Evolutionary conservation across 2,888 invertebrate species (phyloP).

Genomic region (Carpatolechia fugitivella): DNA sequence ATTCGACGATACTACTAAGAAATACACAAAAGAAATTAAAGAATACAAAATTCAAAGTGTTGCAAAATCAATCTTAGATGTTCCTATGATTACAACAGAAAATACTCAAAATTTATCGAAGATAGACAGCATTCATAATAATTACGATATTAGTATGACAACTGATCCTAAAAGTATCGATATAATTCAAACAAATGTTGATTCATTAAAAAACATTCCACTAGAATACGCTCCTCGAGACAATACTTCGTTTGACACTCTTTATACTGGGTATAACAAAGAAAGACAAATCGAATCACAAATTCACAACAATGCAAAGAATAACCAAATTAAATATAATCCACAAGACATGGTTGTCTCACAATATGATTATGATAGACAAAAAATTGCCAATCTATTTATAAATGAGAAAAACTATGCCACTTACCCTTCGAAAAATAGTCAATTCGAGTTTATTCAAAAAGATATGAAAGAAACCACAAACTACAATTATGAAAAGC

Average conservation of each 20-base stretch:
- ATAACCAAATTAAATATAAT: background rate
- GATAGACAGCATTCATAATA: too few relatives aligned
- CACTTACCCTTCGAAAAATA: too few relatives aligned
- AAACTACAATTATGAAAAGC: background rate
- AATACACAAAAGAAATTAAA: background rate
- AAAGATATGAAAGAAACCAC: background rate
- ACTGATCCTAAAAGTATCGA: too few relatives aligned
- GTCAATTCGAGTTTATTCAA: background rate
- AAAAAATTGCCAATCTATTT: background rate
- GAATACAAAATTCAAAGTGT: too few relatives aligned
- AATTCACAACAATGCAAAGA: background rate
- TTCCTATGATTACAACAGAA: too few relatives aligned
- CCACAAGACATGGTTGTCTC: background rate
- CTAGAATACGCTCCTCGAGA: background rate
- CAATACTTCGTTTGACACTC: background rate
- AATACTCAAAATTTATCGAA: too few relatives aligned
- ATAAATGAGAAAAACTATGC: too few relatives aligned
- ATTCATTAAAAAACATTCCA: background rate
- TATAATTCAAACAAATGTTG: too few relatives aligned
- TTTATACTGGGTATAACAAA: background rate
- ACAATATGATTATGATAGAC: background rate
- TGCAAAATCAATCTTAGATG: too few relatives aligned
- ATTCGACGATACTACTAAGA: background rate
- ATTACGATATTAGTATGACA: too few relatives aligned
- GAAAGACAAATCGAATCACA: background rate